These are phyloP conservation scores for Arnoldichthys spilopterus DNA, from an alignment of 2,797 vertebrate genomes.

Conservation along the genomic window DNA sequence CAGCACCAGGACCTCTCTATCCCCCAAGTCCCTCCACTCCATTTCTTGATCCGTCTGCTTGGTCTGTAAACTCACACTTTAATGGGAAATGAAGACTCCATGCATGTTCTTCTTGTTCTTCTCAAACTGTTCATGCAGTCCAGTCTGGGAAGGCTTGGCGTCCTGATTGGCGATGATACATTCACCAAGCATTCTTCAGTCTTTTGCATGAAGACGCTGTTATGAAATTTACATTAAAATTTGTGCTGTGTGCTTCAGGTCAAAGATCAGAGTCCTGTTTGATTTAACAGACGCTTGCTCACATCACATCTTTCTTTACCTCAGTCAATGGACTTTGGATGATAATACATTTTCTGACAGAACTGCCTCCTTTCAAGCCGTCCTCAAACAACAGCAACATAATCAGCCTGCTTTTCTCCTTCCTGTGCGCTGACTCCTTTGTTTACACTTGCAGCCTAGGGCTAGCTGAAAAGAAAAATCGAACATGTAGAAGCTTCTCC, in stretches of 20 bases:
- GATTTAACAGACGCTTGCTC: background rate
- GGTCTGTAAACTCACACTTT: background rate
- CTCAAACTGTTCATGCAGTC: background rate
- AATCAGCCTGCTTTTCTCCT: slow-evolving; percentile 13
- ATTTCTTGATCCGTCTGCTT: background rate
- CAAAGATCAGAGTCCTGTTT: slow-evolving; percentile 20
- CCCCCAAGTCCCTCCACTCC: background rate
- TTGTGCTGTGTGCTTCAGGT: slow-evolving; percentile 17
- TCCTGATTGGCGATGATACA: background rate
- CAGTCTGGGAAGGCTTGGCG: background rate
- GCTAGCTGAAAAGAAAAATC: background rate
- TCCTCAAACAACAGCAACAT: background rate
- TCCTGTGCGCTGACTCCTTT: background rate
- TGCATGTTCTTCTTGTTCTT: background rate
- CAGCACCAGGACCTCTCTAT: background rate
- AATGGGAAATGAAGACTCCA: background rate
- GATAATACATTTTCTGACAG: background rate
- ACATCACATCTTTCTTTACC: background rate
- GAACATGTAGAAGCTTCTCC: slow-evolving; percentile 1
- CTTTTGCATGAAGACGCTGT: background rate
- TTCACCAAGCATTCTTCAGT: background rate
- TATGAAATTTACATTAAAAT: background rate
- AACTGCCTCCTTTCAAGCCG: background rate
- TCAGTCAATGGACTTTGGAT: background rate
- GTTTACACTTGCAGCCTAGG: slow-evolving; percentile 23